phyloP scores from a whole-genome alignment of 2,888 invertebrate genomes.

The Athalia circularis region DNA sequence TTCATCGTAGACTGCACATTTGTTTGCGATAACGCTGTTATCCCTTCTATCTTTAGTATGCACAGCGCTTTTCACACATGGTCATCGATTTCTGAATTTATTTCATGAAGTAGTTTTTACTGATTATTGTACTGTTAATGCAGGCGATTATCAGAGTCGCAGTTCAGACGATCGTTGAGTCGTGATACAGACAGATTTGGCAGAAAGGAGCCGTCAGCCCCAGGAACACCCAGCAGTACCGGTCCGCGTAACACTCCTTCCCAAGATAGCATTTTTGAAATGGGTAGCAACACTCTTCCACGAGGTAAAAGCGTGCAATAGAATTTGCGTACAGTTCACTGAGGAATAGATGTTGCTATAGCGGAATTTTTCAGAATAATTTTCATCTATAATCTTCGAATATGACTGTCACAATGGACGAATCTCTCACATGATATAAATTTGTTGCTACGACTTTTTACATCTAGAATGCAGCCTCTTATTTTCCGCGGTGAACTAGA shows the following conservation, averaged over 20 bases:
- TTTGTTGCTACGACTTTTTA: not conserved
- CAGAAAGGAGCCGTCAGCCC: constrained; percentile 62
- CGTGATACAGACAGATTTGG: constrained; percentile 68
- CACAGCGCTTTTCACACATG: constrained; percentile 3
- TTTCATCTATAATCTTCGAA: too few species aligned
- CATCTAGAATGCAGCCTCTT: constrained; percentile 5
- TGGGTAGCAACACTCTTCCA: constrained; percentile 69
- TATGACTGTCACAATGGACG: not conserved
- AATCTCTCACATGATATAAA: not conserved
- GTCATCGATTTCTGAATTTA: not conserved
- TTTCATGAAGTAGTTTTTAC: not conserved
- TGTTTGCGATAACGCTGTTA: not conserved
- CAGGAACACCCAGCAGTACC: constrained; percentile 63
- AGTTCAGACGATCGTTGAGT: constrained; percentile 67
- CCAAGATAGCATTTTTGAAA: constrained; percentile 68
- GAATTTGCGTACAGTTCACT: constrained; percentile 57
- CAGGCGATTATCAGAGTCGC: constrained; percentile 69
- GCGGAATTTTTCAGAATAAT: too few species aligned
- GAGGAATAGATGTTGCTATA: constrained; percentile 54
- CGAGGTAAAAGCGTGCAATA: constrained; percentile 68
- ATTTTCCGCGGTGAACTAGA: constrained; percentile 36
- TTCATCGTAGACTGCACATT: constrained; percentile 19
- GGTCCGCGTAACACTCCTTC: constrained; percentile 63
- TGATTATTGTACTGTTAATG: constrained; percentile 31
- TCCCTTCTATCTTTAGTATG: not conserved